Evolutionary conservation across 37 sponge, comb jelly and placozoan genomes (phyloP), one percentile per base, ranked within the genome.

Genomic region (Dysidea cf. avara): DNA sequence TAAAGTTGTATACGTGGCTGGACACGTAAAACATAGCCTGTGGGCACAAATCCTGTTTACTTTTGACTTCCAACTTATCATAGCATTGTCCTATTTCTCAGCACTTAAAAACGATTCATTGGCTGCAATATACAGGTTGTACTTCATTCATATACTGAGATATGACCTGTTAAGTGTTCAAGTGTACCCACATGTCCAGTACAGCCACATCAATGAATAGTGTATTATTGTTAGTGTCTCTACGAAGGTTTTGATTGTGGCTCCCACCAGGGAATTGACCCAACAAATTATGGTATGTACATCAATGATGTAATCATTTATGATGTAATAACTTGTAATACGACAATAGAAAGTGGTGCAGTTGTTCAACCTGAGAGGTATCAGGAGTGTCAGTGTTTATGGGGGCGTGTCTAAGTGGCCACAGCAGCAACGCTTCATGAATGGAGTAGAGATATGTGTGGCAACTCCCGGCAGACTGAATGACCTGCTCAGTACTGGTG

Each of bases 401-500:
- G 99, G 99, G 16, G 99, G 99, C n/a, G 89, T 92, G 26, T 76
- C 99, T 2, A 85, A 74, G 50, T 86, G 80, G 13, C 99, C 95
- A 1, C 99, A 97, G 69, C 72, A 94, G 37, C 37, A 93, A 52
- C 88, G 88, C 36, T 81, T 98, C 39, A 78, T 86, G 12, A 6
- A 37, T 61, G 92, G 94, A 51, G 90, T 83, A 67, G 93, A 98
- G 57, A 69, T 98, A 1, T 79, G 83, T n/a, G 86, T 98, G 16
- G 95, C 96, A 20, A 98, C 99, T n/a, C 99, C 99, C 3, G 99
- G 99, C 16, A 52, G 99, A 57, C 81, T 98, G 55, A 86, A 92
- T 20, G 99, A 98, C 80, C 85, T 98, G 38, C 83, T 98, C 6
- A 87, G 95, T 40, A 67, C 81, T 26, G 91, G 93, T 13, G 89